These are phyloP conservation scores for Leucoma salicis DNA, from an alignment of 2,888 invertebrate species.

Conservation along the genomic window DNA sequence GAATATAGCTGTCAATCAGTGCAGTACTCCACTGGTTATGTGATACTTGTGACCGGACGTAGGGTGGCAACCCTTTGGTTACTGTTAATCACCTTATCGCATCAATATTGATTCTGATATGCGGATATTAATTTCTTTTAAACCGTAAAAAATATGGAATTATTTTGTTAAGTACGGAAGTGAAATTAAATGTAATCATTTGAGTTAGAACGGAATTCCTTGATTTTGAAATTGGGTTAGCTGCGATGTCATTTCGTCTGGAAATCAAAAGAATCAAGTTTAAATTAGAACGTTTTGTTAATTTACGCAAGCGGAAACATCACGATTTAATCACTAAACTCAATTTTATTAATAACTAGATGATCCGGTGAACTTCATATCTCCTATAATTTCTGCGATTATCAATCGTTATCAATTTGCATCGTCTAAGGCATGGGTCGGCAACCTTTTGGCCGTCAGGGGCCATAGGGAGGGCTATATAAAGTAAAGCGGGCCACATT, in stretches of 20 bases:
- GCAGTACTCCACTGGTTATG: slow-evolving; percentile 47
- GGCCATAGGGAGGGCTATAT: too few relatives aligned
- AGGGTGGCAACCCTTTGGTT: slow-evolving; percentile 37
- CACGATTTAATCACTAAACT: slow-evolving; percentile 10
- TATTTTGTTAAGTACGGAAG: slow-evolving; percentile 25
- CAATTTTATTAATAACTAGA: too few relatives aligned
- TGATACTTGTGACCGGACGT: slow-evolving; percentile 51
- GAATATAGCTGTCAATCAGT: slow-evolving; percentile 68
- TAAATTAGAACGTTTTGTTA: slow-evolving; percentile 32
- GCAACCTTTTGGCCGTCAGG: too few relatives aligned
- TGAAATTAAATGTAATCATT: slow-evolving; percentile 23
- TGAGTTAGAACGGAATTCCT: slow-evolving; percentile 15
- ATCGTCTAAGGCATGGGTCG: too few relatives aligned
- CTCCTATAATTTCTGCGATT: too few relatives aligned
- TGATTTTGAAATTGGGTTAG: slow-evolving; percentile 25
- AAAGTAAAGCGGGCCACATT: too few relatives aligned
- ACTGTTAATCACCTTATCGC: slow-evolving; percentile 31
- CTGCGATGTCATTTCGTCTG: slow-evolving; percentile 17
- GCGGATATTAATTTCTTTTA: slow-evolving; percentile 17
- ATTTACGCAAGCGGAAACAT: slow-evolving; percentile 27
- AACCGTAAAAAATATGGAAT: slow-evolving; percentile 10
- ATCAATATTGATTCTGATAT: slow-evolving; percentile 18
- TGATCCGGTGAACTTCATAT: too few relatives aligned
- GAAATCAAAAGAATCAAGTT: slow-evolving; percentile 18
- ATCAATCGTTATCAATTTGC: too few relatives aligned